Percentiles rank a stretch among this genome's conserved stretches.
Evolutionary conservation across 2,797 vertebrate species (phyloP).

Genomic region (Sebastes paucispinis): DNA sequence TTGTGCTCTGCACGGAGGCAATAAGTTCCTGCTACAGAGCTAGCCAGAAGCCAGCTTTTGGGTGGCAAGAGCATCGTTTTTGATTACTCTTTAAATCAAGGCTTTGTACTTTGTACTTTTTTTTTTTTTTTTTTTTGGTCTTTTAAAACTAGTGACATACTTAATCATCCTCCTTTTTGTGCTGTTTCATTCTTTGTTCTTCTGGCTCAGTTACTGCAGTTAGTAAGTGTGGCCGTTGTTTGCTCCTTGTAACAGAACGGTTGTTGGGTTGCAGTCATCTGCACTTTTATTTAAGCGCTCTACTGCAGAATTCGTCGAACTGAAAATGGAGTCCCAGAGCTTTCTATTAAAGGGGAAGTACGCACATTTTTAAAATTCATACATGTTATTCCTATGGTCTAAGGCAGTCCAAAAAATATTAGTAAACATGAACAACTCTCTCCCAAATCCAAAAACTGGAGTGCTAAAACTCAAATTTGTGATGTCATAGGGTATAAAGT

Average conservation of each 20-base stretch:
- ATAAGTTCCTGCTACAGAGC: slow-evolving; percentile 12
- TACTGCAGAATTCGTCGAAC: slow-evolving; percentile 14
- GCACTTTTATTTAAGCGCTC: slow-evolving; percentile 7
- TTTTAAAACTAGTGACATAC: neutral
- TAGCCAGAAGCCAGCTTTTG: slow-evolving; percentile 11
- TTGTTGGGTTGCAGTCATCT: neutral
- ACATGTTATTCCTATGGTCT: no score
- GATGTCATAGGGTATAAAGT: no score
- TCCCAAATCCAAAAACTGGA: no score
- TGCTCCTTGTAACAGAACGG: neutral
- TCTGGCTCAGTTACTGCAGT: neutral
- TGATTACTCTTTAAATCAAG: slow-evolving; percentile 26
- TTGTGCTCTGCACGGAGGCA: slow-evolving; percentile 31
- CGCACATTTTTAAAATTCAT: rapidly evolving
- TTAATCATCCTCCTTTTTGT: neutral
- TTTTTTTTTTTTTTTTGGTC: neutral
- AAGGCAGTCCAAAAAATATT: no score
- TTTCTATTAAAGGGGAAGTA: neutral
- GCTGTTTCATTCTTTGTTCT: neutral
- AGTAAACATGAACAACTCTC: no score
- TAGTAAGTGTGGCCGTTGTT: neutral
- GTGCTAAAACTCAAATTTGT: no score
- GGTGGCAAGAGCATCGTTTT: slow-evolving; percentile 13
- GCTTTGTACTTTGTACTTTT: neutral
- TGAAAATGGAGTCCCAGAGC: neutral